Base-by-base conservation (phyloP, 2,888 invertebrate species). In the Erebia aethiops region DNA sequence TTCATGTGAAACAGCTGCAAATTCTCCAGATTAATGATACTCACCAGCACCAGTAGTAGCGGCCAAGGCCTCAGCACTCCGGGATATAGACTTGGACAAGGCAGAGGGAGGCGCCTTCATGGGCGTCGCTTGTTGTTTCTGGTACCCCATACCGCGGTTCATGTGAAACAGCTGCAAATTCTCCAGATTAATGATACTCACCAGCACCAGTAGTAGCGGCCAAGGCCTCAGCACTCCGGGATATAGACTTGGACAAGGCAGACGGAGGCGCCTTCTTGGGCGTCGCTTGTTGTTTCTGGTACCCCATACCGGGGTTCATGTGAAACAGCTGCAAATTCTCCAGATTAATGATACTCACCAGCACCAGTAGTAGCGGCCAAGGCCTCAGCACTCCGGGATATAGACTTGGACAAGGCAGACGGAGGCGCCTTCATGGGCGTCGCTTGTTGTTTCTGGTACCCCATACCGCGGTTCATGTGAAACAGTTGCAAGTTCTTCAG, bases 351-450 rank as follows among this genome's bases (percentile, higher is more conserved):
- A 73, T 91, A 92, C 79, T 90, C 18, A 54, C 92, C 75, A 93
- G 70, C 71, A 92, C 88, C 94, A 93, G 56, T 57, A 26, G 56
- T 13, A 57, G 56, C 56, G 14, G 84, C 84, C 21, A 94, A 80
- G 5, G 89, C 87, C 75, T 94, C 94, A 67, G 93, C 93, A 49
- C 92, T 92, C 72, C 85, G 90, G 2, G 92, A 92, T 14, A 93
- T 84, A 72, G 77, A 87, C 72, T 89, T 87, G 0, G 90, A 88
- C 5, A 92, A 76, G 3, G 89, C 86, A 0, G 87, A 82, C 0
- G 92, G 92, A 1, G 89, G 85, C 0, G 92, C 93, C 80, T 81
- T 86, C 88, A 93, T 88, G 1, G 93, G 93, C 2, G 87, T 87
- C 18, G 85, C 83, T 67, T 88, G 89, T 1, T 88, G 80, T 66